These are phyloP conservation scores for Hydrophis major DNA, from an alignment of 2,797 vertebrate species.

Conservation along the genomic window DNA sequence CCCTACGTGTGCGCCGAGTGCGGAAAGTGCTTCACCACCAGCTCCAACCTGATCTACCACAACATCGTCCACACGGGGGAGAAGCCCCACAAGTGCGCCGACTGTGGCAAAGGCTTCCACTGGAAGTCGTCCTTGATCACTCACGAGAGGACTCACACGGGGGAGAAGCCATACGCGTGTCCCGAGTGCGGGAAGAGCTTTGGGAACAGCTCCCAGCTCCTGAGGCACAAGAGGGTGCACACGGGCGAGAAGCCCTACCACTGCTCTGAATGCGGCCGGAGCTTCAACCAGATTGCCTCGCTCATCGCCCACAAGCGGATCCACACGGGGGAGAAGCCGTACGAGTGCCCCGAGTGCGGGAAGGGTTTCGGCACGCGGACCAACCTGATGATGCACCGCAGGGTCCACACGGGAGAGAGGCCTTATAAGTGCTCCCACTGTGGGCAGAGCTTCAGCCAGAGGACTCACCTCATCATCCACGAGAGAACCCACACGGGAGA, in stretches of 20 bases:
- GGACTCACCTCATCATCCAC: conserved; percentile 40
- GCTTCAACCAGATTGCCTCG: conserved; percentile 45
- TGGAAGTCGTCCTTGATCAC: conserved; percentile 47
- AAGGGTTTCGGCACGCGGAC: conserved; percentile 42
- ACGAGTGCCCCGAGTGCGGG: conserved; percentile 44
- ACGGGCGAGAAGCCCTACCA: conserved; percentile 32
- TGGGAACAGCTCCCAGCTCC: conserved; percentile 39
- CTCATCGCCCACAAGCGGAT: conserved; percentile 37
- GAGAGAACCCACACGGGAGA: conserved; percentile 52
- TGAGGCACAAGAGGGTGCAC: conserved; percentile 26
- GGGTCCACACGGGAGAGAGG: conserved; percentile 43
- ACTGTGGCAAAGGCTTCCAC: conserved; percentile 47
- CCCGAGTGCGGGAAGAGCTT: conserved; percentile 44
- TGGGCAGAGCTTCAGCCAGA: conserved; percentile 46
- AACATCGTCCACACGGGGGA: conserved; percentile 45
- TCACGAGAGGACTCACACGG: conserved; percentile 46
- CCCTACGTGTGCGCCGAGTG: conserved; percentile 39
- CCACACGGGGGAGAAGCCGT: conserved; percentile 41
- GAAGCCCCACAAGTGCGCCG: conserved; percentile 42
- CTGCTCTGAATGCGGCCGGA: conserved; percentile 38
- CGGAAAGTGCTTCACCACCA: conserved; percentile 39
- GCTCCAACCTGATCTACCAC: conserved; percentile 28
- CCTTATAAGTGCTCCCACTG: conserved; percentile 46
- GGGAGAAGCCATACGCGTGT: conserved; percentile 36
- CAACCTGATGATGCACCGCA: conserved; percentile 40